Conservation (phyloP, 2,797 vertebrate species). For the Takifugu ocellatus region DNA sequence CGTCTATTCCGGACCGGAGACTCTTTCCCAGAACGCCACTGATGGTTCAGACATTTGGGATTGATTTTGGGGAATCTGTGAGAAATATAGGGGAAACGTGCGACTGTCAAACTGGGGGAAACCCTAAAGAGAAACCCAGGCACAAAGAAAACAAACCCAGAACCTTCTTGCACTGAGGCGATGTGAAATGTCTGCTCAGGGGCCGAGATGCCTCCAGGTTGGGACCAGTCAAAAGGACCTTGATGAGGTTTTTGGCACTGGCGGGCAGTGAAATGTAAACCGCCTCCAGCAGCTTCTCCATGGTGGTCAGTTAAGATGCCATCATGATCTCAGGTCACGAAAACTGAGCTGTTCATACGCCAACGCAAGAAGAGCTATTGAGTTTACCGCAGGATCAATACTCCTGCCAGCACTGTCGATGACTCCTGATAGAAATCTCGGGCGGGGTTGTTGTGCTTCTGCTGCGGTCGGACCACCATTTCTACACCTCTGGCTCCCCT, state of each 20-base stretch:
- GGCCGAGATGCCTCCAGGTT: too few species aligned
- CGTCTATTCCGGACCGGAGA: slow-evolving; percentile 65
- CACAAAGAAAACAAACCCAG: not conserved
- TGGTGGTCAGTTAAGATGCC: not conserved
- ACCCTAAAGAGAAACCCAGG: not conserved
- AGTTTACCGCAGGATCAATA: slow-evolving; percentile 41
- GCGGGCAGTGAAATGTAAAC: slow-evolving; percentile 18
- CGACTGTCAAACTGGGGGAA: too few species aligned
- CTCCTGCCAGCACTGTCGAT: slow-evolving; percentile 13
- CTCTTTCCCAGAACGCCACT: slow-evolving; percentile 28
- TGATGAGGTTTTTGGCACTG: not conserved
- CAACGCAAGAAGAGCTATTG: slow-evolving; percentile 11
- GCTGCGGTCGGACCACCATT: too few species aligned
- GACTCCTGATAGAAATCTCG: slow-evolving; percentile 5
- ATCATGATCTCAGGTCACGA: not conserved
- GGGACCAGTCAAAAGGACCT: not conserved
- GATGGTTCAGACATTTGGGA: not conserved
- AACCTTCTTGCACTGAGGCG: not conserved
- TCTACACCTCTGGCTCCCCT: too few species aligned
- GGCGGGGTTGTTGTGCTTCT: too few species aligned
- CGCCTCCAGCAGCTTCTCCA: not conserved
- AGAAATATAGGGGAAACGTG: slow-evolving; percentile 2
- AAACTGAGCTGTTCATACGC: slow-evolving; percentile 16
- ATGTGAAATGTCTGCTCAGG: too few species aligned
- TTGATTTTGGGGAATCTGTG: slow-evolving; percentile 17